Evolutionary conservation across 2,888 invertebrate genomes (phyloP).

Genomic region (Drosophila sordidula): DNA sequence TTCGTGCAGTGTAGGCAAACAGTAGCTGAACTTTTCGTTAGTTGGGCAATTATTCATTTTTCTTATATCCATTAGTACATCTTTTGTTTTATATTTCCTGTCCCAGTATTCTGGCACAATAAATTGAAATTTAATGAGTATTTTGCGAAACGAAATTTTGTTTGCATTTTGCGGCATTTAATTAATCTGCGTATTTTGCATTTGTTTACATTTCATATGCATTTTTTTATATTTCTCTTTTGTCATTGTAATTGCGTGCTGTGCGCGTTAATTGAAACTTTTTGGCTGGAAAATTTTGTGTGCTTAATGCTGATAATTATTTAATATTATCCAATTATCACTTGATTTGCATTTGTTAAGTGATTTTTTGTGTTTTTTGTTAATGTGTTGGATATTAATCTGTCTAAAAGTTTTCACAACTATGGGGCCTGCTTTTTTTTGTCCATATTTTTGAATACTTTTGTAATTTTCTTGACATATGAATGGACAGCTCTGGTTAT

Average conservation of each 20-base stretch:
- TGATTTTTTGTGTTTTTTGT: neutral
- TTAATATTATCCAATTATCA: constrained; percentile 1
- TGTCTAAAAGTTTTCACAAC: neutral
- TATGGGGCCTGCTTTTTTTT: no score
- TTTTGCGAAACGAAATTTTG: constrained; percentile 17
- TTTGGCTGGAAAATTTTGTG: constrained; percentile 33
- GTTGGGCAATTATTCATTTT: constrained; percentile 40
- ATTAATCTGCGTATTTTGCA: constrained; percentile 32
- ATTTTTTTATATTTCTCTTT: constrained; percentile 8
- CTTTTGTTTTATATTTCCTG: constrained; percentile 18
- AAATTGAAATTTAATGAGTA: constrained; percentile 33
- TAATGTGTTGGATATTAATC: neutral
- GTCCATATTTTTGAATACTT: no score
- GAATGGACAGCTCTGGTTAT: no score
- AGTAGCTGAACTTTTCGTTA: constrained; percentile 37
- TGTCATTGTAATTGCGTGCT: constrained; percentile 33
- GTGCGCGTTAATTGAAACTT: constrained; percentile 37
- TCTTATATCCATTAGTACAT: neutral
- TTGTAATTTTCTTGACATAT: no score
- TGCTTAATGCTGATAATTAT: constrained; percentile 11
- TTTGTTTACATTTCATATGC: constrained; percentile 25
- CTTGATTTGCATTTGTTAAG: neutral
- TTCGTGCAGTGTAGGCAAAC: constrained; percentile 48
- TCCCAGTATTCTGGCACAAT: constrained; percentile 15
- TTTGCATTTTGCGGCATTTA: constrained; percentile 14